phyloP scores from a whole-genome alignment of 2,888 invertebrate genomes.

The Choreutis nemorana region DNA sequence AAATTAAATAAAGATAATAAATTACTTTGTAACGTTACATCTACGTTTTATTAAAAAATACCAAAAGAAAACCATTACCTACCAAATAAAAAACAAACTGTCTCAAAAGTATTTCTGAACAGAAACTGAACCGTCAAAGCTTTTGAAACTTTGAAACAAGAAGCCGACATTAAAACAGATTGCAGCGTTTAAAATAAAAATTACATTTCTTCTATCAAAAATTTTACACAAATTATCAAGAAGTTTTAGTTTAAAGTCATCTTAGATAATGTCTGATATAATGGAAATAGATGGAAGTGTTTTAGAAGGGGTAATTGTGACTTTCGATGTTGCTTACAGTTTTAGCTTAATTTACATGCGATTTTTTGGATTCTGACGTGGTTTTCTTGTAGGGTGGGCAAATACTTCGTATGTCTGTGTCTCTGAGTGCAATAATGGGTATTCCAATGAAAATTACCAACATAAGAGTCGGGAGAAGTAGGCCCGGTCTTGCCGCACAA shows the following conservation, averaged over 20 bases:
- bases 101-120: no score
- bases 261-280: conserved; percentile 25
- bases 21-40: no score
- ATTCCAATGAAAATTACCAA: conserved; percentile 78
- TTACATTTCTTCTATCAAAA: no score
- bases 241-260: neutral
- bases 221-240: no score
- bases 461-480: conserved; percentile 81
- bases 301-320: conserved; percentile 75
- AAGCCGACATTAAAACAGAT: no score
- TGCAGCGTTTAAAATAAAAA: no score
- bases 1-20: no score
- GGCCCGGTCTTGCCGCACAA: conserved; percentile 84
- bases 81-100: no score
- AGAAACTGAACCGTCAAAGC: no score
- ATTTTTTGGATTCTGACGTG: neutral
- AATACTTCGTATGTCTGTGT: conserved; percentile 82
- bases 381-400: conserved; percentile 83
- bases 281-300: conserved; percentile 80
- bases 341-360: neutral
- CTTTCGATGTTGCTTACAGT: neutral
- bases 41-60: no score
- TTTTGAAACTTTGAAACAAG: no score
- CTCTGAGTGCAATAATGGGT: conserved; percentile 78
- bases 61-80: no score